Base-by-base conservation (phyloP, 2,797 vertebrate species). In the Oceanodroma leucorhoa region DNA sequence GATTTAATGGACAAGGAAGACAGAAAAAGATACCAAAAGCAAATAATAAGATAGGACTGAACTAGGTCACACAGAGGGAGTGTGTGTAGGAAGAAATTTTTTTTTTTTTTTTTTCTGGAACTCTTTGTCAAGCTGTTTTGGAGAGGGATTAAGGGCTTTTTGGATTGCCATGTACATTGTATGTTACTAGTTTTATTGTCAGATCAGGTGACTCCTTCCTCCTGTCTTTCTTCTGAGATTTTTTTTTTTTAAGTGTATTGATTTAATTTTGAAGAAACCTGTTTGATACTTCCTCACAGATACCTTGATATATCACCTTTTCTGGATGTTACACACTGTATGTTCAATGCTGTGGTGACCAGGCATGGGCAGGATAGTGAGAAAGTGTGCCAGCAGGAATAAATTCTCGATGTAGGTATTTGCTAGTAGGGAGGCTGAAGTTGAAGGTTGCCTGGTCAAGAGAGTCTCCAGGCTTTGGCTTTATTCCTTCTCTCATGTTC, bases 141-240 rank as follows among this genome's bases (percentile, higher is more conserved):
- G 34, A 81, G 76, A 38, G n/a, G 40, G 11, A 21, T 27, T 48
- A 81, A 38, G n/a, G 40, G 11, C 23, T 27, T 48, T 46, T 57
- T 79, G 50, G 27, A 53, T 83, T 34, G n/a, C 15, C 7, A 21
- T 1, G 0, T 45, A 7, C 1, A 2, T 27, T 46, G 27, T 41
- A 8, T 27, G 46, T 80, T 80, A 62, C 24, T 62, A 48, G 14
- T 23, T 78, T 55, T 78, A 26, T 19, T 72, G 30, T 27, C 40
- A 43, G 53, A 11, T 54, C 17, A 41, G 13, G 20, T 41, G 34
- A 46, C 24, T 61, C 24, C 34, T 78, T 54, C 20, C 32, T 23
- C 10, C 2, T 11, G 6, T 27, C 32, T 70, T 30, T 83, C 19
- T 60, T 36, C 11, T 22, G 45, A 57, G 17, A 1, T 50, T 22